Evolutionary conservation across 2,797 vertebrate genomes (phyloP).

Genomic region (Eidolon dupreanum): DNA sequence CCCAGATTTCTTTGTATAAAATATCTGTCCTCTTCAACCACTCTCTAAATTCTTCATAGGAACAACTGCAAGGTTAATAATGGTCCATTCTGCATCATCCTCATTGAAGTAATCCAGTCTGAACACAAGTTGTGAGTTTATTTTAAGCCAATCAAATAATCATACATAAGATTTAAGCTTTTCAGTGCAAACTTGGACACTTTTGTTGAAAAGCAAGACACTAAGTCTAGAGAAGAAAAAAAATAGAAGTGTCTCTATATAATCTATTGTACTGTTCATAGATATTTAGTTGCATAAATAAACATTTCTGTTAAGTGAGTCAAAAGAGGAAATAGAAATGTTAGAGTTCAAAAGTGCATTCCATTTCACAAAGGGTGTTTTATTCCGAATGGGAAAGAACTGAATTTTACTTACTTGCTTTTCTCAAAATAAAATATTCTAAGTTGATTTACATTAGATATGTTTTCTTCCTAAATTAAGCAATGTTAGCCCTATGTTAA

Average conservation of each 20-base stretch:
- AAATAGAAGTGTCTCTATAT: background rate
- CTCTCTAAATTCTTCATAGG: background rate
- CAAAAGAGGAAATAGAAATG: slow-evolving; percentile 40
- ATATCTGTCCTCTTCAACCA: background rate
- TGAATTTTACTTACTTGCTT: background rate
- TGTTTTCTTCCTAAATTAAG: slow-evolving; percentile 71
- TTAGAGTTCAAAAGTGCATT: slow-evolving; percentile 35
- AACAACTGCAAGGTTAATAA: background rate
- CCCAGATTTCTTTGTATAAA: background rate
- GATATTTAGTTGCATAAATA: background rate
- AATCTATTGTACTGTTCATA: background rate
- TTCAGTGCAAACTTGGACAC: background rate
- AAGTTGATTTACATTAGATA: slow-evolving; percentile 49
- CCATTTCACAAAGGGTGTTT: slow-evolving; percentile 13
- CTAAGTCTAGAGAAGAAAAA: slow-evolving; percentile 37
- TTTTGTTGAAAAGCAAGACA: slow-evolving; percentile 24
- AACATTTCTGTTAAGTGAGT: slow-evolving; percentile 11
- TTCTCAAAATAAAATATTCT: slow-evolving; percentile 52
- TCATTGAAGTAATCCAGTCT: background rate
- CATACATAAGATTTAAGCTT: background rate
- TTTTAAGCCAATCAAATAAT: slow-evolving; percentile 34
- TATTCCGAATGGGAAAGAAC: slow-evolving; percentile 4
- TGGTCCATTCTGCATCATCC: background rate
- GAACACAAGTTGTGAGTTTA: background rate
- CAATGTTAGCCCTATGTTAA: slow-evolving; percentile 10